Evolutionary conservation across 2,888 invertebrate species (phyloP).

Genomic region (Lepidonotus clava): DNA sequence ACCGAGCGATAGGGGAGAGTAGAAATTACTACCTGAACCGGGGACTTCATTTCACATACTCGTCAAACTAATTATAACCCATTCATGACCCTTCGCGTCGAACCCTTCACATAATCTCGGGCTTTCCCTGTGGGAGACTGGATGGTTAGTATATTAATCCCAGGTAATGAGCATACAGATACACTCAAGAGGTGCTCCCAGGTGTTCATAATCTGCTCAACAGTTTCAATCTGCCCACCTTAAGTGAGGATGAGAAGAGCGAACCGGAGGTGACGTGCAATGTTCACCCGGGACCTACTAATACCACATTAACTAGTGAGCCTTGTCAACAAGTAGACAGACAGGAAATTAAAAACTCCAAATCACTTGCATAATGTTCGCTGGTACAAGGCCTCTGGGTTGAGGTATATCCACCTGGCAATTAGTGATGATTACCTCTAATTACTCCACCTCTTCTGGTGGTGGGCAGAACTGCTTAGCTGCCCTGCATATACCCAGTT

Average conservation of each 20-base stretch:
- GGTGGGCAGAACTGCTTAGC: not conserved
- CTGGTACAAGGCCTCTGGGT: not conserved
- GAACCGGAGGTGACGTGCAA: not conserved
- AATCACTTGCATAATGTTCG: constrained; percentile 27
- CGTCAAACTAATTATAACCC: too few species aligned
- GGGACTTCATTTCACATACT: not conserved
- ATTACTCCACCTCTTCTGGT: not conserved
- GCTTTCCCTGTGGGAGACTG: not conserved
- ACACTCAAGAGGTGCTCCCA: not conserved
- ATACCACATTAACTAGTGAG: constrained; percentile 6
- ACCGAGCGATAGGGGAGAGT: not conserved
- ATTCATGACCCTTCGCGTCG: too few species aligned
- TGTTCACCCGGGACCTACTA: not conserved
- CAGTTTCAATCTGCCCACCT: constrained; percentile 14
- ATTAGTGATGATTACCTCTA: not conserved
- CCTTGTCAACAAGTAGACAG: not conserved
- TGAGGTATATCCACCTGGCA: not conserved
- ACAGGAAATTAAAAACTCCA: constrained; percentile 51
- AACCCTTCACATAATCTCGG: too few species aligned
- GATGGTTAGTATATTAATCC: constrained; percentile 44
- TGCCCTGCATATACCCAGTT: not conserved
- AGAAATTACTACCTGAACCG: not conserved
- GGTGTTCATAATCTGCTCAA: constrained; percentile 5
- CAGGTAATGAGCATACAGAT: not conserved
- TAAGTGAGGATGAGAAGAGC: not conserved